Conservation (phyloP, 1,140 invertebrate genomes). For the Drosophila varians region DNA sequence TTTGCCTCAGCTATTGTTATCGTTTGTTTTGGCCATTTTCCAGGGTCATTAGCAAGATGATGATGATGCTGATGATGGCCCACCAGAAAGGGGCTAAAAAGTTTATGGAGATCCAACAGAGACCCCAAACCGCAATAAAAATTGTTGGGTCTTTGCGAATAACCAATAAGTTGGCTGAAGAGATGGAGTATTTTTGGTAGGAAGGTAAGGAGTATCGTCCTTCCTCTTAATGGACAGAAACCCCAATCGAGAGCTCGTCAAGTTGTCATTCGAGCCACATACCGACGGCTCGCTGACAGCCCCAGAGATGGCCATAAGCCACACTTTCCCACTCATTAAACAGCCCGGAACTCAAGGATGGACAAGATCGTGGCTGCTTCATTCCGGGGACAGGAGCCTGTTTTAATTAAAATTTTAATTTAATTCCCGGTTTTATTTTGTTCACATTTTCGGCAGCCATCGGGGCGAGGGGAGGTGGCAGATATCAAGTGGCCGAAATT, state of each 20-base stretch:
- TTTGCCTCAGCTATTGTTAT: conserved; percentile 32
- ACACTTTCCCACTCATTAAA: conserved; percentile 53
- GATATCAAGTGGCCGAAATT: conserved; percentile 70
- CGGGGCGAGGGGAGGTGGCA: conserved; percentile 9
- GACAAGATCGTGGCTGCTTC: conserved; percentile 24
- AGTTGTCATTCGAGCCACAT: conserved; percentile 33
- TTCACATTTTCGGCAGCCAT: conserved; percentile 11
- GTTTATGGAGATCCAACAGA: conserved; percentile 21
- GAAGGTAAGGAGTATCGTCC: background rate
- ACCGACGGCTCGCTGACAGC: conserved; percentile 10
- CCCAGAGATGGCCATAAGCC: conserved; percentile 1
- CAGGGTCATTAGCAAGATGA: conserved; percentile 45
- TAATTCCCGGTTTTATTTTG: conserved; percentile 42
- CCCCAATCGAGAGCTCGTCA: conserved; percentile 5
- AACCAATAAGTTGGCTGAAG: background rate
- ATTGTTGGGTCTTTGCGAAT: conserved; percentile 1
- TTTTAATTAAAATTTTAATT: conserved; percentile 82
- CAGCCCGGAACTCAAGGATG: conserved; percentile 15
- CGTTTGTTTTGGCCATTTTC: conserved; percentile 55
- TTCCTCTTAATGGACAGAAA: background rate
- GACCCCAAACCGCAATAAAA: conserved; percentile 16
- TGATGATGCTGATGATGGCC: conserved; percentile 9
- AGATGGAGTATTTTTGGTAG: background rate
- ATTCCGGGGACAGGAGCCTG: conserved; percentile 52
- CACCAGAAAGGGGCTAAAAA: background rate